Conservation (phyloP, 2,113 vertebrate genomes). For the Falcunculus frontatus region DNA sequence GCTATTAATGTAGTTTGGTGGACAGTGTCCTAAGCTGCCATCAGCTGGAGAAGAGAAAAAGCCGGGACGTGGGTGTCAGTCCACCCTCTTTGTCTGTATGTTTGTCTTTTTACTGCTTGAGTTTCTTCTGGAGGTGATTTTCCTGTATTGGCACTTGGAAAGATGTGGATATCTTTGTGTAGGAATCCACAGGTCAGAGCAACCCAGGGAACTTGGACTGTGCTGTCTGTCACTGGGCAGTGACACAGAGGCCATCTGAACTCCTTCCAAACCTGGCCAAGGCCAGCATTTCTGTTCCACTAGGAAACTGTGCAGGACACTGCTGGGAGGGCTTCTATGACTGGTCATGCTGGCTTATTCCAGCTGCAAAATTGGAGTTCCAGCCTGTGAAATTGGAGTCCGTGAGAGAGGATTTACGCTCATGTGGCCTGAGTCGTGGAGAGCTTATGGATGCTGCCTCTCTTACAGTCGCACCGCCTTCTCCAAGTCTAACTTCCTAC, state of each 20-base stretch:
- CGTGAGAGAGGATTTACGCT: not conserved
- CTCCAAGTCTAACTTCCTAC: not conserved
- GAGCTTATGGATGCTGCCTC: not conserved
- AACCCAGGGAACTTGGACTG: not conserved
- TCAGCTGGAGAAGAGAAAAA: not conserved
- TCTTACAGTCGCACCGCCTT: rapidly evolving
- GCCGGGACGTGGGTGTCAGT: not conserved
- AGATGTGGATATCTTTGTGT: not conserved
- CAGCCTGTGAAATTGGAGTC: not conserved
- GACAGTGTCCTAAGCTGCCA: not conserved
- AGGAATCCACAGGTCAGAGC: not conserved
- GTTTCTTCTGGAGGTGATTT: not conserved
- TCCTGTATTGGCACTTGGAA: not conserved
- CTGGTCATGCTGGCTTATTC: not conserved
- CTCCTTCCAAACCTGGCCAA: not conserved
- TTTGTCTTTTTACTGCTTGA: not conserved
- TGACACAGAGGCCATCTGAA: not conserved
- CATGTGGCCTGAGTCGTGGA: rapidly evolving
- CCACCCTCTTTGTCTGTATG: not conserved
- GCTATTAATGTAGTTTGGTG: not conserved
- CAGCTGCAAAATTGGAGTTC: not conserved
- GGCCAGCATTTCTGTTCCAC: not conserved
- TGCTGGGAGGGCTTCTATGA: not conserved
- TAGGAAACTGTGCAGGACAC: not conserved
- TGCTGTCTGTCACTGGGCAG: not conserved